These are phyloP conservation scores for Magallana nippona DNA, from an alignment of 2,888 invertebrate species.

Conservation along the genomic window DNA sequence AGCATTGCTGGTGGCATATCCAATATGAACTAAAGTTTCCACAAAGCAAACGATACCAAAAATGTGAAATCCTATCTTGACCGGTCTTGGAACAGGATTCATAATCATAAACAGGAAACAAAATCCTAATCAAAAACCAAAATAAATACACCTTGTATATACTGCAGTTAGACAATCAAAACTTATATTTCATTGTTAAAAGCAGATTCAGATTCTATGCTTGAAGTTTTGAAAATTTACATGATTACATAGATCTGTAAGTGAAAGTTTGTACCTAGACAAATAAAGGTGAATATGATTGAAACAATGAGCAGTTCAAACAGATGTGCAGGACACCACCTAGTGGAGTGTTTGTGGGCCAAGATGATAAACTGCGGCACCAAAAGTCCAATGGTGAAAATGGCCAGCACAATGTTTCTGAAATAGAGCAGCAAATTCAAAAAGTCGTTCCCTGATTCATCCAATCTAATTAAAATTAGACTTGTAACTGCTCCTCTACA, in stretches of 20 bases:
- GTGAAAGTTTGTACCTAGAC: constrained; percentile 62
- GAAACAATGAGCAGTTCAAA: constrained; percentile 71
- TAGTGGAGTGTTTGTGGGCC: constrained; percentile 63
- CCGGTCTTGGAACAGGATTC: constrained; percentile 73
- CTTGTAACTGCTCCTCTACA: too few relatives aligned
- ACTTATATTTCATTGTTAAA: too few relatives aligned
- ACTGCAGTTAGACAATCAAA: too few relatives aligned
- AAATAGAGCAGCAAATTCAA: constrained; percentile 42
- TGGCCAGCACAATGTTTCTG: constrained; percentile 67
- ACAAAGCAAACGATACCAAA: constrained; percentile 70
- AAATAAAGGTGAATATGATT: constrained; percentile 71
- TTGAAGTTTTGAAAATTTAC: too few relatives aligned
- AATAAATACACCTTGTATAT: neutral
- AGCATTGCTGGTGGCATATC: constrained; percentile 54
- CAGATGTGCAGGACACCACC: constrained; percentile 72
- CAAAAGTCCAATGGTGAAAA: constrained; percentile 64
- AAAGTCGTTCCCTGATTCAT: too few relatives aligned
- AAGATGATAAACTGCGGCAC: constrained; percentile 72
- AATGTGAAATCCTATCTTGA: constrained; percentile 75
- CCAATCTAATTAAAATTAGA: too few relatives aligned
- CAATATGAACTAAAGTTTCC: constrained; percentile 62
- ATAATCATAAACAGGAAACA: constrained; percentile 73
- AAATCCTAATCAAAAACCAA: constrained; percentile 66
- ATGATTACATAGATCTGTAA: too few relatives aligned
- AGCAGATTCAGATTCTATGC: too few relatives aligned